Base-by-base conservation (phyloP, 2,797 vertebrate species). In the Girardinus metallicus region DNA sequence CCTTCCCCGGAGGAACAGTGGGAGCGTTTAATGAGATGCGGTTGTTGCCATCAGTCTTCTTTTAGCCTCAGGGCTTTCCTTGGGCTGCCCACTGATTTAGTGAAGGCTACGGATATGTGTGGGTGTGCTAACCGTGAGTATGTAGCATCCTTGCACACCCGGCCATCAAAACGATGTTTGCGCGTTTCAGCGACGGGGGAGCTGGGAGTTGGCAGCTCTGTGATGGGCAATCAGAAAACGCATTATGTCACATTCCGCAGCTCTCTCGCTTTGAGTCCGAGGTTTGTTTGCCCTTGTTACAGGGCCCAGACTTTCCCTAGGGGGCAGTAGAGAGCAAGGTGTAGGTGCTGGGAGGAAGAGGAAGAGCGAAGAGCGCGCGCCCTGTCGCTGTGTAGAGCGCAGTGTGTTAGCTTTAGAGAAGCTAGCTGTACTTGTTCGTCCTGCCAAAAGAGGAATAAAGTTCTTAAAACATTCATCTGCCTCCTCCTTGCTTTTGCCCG, bases 21-120 rank as follows among this genome's bases (percentile, higher is more conserved):
- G 18, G 26, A 84, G 82, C 86, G 79, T 89, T 93, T 91, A 74
- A 92, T 92, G 76, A 89, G 85, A 92, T 93, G 86, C 89, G 91
- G 90, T 90, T 87, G 87, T 89, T 68, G 77, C 84, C 86, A 86
- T 90, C 89, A 82, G 74, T 89, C 81, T 86, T 77, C 62, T 76
- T 81, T 87, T 81, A 84, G 86, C 90, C 86, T 75, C 81, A 0
- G 81, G 91, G 79, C 85, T 88, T 76, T 87, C 87, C 87, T 83
- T 21, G 83, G 89, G 93, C 90, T 86, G 87, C 64, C 87, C 86
- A 83, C 80, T 39, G 72, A 88, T 90, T 81, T 80, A 57, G 49
- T 88, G 77, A 46, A 72, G 4, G 66, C 62, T 71, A 31, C 62
- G 47, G 6, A 41, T 72, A 74, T 70, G 70, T 78, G 68, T 70